Evolutionary conservation across 2,797 vertebrate species (phyloP).

Genomic region (Anguilla pacifica): DNA sequence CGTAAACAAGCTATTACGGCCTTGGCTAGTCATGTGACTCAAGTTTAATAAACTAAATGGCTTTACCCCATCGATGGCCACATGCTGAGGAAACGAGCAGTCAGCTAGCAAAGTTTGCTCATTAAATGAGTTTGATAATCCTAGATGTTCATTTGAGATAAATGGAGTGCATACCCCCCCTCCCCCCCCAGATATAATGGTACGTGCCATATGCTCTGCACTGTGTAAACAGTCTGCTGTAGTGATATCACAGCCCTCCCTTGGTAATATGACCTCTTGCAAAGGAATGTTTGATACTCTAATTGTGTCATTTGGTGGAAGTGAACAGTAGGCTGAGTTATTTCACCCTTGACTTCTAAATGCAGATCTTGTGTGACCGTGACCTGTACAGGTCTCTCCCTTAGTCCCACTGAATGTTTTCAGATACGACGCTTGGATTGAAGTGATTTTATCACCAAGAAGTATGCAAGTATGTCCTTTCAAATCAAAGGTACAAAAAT

Average conservation of each 20-base stretch:
- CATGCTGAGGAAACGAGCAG: constrained; percentile 16
- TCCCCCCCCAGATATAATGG: neutral
- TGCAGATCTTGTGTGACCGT: neutral
- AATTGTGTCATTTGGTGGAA: constrained; percentile 12
- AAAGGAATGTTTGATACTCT: constrained; percentile 2
- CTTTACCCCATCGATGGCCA: constrained; percentile 2
- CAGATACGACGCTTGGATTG: neutral
- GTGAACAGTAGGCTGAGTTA: constrained; percentile 1
- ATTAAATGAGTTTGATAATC: constrained; percentile 22
- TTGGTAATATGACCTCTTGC: neutral
- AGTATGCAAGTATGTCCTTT: neutral
- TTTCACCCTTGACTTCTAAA: constrained; percentile 5
- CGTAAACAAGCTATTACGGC: constrained; percentile 19
- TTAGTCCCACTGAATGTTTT: neutral
- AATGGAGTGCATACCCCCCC: neutral
- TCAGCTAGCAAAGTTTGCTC: constrained; percentile 5
- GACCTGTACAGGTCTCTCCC: neutral
- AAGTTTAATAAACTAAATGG: constrained; percentile 17
- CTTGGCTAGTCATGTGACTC: constrained; percentile 23
- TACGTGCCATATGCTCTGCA: neutral
- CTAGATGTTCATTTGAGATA: constrained; percentile 16
- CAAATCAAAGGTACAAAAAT: neutral
- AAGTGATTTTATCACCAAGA: neutral
- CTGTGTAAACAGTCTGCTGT: constrained; percentile 3
- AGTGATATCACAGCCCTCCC: neutral